Evolutionary conservation across 2,888 invertebrate genomes (phyloP).

Genomic region (Nemoura dubitans): DNA sequence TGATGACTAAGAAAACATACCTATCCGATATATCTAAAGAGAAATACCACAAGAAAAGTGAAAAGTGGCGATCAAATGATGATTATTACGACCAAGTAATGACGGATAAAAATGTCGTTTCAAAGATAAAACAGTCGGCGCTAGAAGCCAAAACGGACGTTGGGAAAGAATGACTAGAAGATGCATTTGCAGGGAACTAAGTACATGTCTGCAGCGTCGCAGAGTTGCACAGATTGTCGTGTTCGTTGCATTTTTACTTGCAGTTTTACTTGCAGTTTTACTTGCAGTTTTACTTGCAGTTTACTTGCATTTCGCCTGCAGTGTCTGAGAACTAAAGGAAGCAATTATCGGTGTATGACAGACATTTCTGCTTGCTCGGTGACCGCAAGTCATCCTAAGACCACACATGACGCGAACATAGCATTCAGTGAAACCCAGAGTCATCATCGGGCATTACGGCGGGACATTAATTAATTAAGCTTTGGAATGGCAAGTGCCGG

Average conservation of each 20-base stretch:
- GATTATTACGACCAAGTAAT: neutral
- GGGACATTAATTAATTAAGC: neutral
- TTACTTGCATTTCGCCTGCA: neutral
- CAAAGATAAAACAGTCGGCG: neutral
- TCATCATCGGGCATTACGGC: neutral
- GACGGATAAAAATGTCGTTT: neutral
- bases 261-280: neutral
- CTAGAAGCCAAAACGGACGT: neutral
- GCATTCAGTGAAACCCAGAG: neutral
- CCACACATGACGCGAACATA: neutral
- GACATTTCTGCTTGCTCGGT: neutral
- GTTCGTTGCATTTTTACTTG: neutral
- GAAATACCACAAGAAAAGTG: neutral
- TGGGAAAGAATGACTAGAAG: neutral
- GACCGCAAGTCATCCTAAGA: neutral
- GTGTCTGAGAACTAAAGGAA: neutral
- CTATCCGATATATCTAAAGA: too few relatives aligned
- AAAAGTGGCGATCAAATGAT: neutral
- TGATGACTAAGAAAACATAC: too few relatives aligned
- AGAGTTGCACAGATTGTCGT: neutral
- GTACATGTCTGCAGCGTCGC: neutral
- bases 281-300: neutral
- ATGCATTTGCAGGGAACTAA: neutral
- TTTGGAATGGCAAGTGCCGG: neutral
- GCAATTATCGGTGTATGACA: neutral